These are phyloP conservation scores for Myotis findleyi DNA, from an alignment of 2,797 vertebrate genomes.

Conservation along the genomic window DNA sequence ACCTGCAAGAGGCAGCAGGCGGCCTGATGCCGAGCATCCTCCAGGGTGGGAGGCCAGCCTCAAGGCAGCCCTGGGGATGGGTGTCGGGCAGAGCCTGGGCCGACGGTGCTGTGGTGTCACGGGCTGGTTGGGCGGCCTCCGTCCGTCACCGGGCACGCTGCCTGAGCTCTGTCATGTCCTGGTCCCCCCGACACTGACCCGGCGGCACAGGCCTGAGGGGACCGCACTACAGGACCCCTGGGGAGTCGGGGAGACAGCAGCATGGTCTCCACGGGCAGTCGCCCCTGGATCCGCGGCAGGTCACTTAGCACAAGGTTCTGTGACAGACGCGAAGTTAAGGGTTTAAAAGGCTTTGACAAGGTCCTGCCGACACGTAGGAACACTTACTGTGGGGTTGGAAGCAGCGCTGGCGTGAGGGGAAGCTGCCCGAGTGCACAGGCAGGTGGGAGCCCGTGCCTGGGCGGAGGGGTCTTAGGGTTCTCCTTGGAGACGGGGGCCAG, in stretches of 20 bases:
- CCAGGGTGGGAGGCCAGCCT: not conserved
- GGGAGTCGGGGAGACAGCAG: fast-evolving
- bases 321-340: not conserved
- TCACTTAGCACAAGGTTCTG: not conserved
- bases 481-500: not conserved
- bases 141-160: fast-evolving
- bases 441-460: not conserved
- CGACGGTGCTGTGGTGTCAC: fast-evolving
- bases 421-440: not conserved
- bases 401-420: not conserved
- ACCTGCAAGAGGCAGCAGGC: not conserved
- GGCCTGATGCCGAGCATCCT: no score
- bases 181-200: not conserved
- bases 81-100: not conserved
- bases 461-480: not conserved
- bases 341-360: not conserved
- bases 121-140: not conserved
- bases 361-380: not conserved
- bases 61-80: not conserved
- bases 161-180: not conserved
- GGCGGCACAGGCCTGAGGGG: not conserved
- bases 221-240: not conserved
- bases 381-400: not conserved
- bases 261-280: not conserved
- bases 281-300: not conserved